Conservation (phyloP, 1,140 invertebrate species). For the Trichonephila clavata region DNA sequence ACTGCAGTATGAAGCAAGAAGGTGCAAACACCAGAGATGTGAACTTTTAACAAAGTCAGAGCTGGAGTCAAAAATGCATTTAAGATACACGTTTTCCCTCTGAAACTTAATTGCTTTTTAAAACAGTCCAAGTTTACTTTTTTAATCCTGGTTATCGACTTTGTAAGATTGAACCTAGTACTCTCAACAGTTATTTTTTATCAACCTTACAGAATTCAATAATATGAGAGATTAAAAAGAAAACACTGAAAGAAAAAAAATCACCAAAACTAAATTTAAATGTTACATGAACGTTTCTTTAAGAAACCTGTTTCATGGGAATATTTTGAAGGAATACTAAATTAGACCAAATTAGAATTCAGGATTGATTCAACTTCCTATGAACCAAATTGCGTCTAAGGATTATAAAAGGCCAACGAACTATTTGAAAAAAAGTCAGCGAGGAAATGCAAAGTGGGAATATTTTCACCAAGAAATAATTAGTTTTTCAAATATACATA, state of each 20-base stretch:
- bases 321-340: not conserved
- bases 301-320: not conserved
- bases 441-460: not conserved
- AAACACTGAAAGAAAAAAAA: not conserved
- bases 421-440: not conserved
- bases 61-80: slow-evolving; percentile 40
- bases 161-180: not conserved
- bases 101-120: slow-evolving; percentile 70
- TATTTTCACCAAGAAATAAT: not conserved
- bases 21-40: not conserved
- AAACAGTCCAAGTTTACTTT: slow-evolving; percentile 33
- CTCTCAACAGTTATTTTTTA: not conserved
- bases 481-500: not conserved
- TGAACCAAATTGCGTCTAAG: not conserved
- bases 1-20: slow-evolving; percentile 37
- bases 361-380: not conserved
- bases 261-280: not conserved
- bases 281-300: not conserved
- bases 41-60: slow-evolving; percentile 6
- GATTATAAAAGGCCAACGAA: not conserved
- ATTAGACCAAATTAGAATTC: not conserved
- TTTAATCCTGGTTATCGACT: slow-evolving; percentile 6
- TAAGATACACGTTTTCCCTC: slow-evolving; percentile 10
- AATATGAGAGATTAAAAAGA: not conserved
- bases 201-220: not conserved